A percentile compares a stretch with the other conserved stretches of the same genome.
These are phyloP conservation scores for Caerostris darwini DNA, from an alignment of 1,140 invertebrate species.

Conservation along the genomic window DNA sequence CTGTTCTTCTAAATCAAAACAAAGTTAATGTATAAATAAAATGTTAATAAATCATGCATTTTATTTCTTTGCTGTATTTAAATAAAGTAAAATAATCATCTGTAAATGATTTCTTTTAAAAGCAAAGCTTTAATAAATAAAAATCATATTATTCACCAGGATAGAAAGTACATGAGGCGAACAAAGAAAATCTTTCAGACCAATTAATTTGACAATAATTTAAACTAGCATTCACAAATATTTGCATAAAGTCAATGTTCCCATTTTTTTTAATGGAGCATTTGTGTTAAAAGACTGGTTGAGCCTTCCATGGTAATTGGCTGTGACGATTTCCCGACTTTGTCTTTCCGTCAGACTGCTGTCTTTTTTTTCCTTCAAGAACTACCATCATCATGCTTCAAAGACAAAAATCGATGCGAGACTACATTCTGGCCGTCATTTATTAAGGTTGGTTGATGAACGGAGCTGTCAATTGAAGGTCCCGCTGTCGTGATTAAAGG, in stretches of 20 bases:
- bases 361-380: neutral
- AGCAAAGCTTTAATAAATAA: too few relatives aligned
- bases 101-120: too few relatives aligned
- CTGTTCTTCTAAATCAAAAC: too few relatives aligned
- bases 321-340: neutral
- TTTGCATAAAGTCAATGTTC: neutral
- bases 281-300: neutral
- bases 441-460: slow-evolving; percentile 61
- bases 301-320: neutral
- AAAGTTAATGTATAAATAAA: too few relatives aligned
- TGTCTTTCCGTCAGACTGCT: neutral
- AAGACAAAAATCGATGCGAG: slow-evolving; percentile 16
- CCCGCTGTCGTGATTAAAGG: slow-evolving; percentile 35
- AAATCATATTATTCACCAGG: too few relatives aligned
- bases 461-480: slow-evolving; percentile 49
- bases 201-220: slow-evolving; percentile 2
- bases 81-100: too few relatives aligned
- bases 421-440: slow-evolving; percentile 31
- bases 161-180: too few relatives aligned
- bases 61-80: too few relatives aligned
- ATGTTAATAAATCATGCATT: too few relatives aligned
- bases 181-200: neutral
- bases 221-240: slow-evolving; percentile 14
- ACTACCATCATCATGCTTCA: neutral
- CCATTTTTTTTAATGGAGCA: neutral